Evolutionary conservation across 2,888 invertebrate species (phyloP), one percentile per base, ranked within the genome.

Genomic region (Plebejus anna): DNA sequence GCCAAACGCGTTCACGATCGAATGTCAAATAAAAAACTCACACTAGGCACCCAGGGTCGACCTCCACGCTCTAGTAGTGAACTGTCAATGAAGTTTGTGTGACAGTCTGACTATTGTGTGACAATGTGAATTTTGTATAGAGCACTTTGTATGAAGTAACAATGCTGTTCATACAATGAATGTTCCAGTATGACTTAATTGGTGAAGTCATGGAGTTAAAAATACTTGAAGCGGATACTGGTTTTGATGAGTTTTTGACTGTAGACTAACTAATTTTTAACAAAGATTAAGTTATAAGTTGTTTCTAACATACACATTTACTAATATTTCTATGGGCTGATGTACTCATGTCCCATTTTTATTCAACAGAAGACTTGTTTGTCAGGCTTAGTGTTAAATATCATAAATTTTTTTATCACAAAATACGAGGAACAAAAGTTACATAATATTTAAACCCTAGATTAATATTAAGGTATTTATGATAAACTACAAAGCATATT

Each of bases 91-190:
- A 61, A 28, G 28, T 61, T 59, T 59, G 32, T 32, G 1, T 61
- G 28, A 61, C 55, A 55, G 13, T 13, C 13, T 61, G 61, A 28
- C 61, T 61, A 61, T 61, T 61, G 28, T 61, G 28, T 28, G 61
- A 61, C 59, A 59, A 7, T 28, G 61, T 61, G 11, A 11, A 61
- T 28, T 28, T 61, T 61, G 61, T 61, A 28, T 61, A 9, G 61
- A 61, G 11, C 61, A 61, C 61, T 61, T 61, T 61, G 61, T 28
- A 28, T 61, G 28, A 61, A 61, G 22, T 61, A 61, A 61, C 61
- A 61, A 61, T 61, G 28, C 28, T 28, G 28, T 28, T 61, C 28
- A 28, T 61, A 61, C 28, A 61, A 59, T 28, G 61, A 1, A 11
- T 11, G 11, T 28, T 9, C 61, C 61, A 28, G 61, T 22, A 61